Evolutionary conservation across 37 sponge, comb jelly and placozoan species (phyloP).

Genomic region (Theonella swinhoei): DNA sequence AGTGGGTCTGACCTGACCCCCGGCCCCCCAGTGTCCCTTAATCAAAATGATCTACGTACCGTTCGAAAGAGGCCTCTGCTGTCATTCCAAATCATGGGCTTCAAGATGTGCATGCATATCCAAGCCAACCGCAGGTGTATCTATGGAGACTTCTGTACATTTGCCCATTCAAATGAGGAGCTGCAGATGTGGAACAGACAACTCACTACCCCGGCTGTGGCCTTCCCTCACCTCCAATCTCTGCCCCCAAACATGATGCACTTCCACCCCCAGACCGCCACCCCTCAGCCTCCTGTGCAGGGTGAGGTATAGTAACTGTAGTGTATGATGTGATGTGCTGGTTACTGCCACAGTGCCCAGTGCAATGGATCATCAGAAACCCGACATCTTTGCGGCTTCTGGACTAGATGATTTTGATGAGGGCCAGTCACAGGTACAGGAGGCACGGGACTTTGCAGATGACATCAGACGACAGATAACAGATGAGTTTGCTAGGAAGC

Average conservation of each 20-base stretch:
- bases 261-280: not conserved
- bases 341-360: too few species aligned
- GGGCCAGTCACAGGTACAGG: not conserved
- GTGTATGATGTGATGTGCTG: too few species aligned
- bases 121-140: conserved; percentile 62
- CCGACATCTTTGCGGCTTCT: not conserved
- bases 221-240: not conserved
- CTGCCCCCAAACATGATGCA: not conserved
- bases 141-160: conserved; percentile 84
- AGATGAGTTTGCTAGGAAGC: conserved; percentile 7
- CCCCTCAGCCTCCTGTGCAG: not conserved
- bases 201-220: not conserved
- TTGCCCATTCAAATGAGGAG: conserved; percentile 86
- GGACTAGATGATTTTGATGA: conserved; percentile 52
- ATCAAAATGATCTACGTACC: not conserved
- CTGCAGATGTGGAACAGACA: conserved; percentile 82
- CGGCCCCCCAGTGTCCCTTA: not conserved
- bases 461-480: conserved; percentile 1
- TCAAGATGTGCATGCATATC: conserved; percentile 79
- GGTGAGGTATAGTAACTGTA: too few species aligned
- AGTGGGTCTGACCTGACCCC: not conserved
- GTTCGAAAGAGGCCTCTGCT: conserved; percentile 47
- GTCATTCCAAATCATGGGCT: conserved; percentile 52
- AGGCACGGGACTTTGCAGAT: conserved; percentile 27
- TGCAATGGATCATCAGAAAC: not conserved